Base-by-base conservation (phyloP, 2,797 vertebrate genomes). In the Melanotaenia nigrans region DNA sequence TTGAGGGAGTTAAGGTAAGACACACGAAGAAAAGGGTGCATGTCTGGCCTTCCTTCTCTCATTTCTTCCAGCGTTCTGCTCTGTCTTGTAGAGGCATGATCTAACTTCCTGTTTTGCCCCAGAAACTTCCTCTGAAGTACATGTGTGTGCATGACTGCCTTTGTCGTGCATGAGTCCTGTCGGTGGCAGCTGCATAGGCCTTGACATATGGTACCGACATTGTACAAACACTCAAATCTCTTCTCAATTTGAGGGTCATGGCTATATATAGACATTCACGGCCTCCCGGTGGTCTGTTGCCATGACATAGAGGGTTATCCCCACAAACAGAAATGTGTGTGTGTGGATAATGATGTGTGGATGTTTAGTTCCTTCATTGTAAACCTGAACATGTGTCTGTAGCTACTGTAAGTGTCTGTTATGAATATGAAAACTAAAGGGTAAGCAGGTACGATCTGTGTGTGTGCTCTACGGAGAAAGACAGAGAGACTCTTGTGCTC, bases 1-100 rank as follows among this genome's bases (percentile, higher is more conserved):
- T 99, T 0, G 98, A 99, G 81, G 98, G 98, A 76, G 97, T 99
- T 91, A 99, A 99, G 96, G 98, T 99, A 83, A 91, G 66, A 68
- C 22, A 42, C 45, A 65, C 62, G 54, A 22, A 66, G 20, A 77
- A 30, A 67, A 20, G 16, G 0, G 35, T 56, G 54, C 36, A 45
- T 61, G 66, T 47, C 22, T 49, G 32, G 51, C 9, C 77, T 87
- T 89, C 83, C 86, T 85, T 86, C 78, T 79, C 56, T 60, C 33
- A 64, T 88, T 88, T 82, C 76, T 84, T 84, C 62, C 30, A 67
- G 35, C 33, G 4, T 56, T 74, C 18, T 78, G 32, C 28, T 38
- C 58, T 58, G 73, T 85, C 82, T 84, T 83, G 84, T 70, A 57
- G 68, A 85, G 71, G 6, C 47, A 66, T 77, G 82, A 82, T 77